phyloP scores from a whole-genome alignment of 2,113 vertebrate genomes.

The Callipepla squamata region DNA sequence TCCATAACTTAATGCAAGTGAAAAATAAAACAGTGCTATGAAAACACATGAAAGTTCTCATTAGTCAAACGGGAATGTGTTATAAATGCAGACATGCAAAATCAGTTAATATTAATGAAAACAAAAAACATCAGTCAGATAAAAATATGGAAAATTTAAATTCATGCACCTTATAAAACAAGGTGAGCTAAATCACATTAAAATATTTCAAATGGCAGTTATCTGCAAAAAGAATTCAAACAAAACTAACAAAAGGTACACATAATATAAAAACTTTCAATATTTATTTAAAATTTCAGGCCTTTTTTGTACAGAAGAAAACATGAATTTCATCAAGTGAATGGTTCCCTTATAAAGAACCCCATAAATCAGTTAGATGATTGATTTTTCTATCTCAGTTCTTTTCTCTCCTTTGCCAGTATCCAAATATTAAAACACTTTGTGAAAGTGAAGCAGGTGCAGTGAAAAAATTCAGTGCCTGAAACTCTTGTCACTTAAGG shows the following conservation, averaged over 20 bases:
- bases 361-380: neutral
- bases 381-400: neutral
- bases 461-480: neutral
- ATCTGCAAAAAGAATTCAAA: neutral
- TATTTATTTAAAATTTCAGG: slow-evolving; percentile 13
- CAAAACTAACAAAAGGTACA: neutral
- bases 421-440: neutral
- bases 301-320: neutral
- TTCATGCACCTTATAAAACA: neutral
- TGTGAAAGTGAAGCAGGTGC: neutral
- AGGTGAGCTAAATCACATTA: neutral
- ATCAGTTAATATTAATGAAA: neutral
- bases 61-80: neutral
- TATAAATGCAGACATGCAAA: neutral
- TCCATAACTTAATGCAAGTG: neutral
- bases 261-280: neutral
- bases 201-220: neutral
- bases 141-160: neutral
- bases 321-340: neutral
- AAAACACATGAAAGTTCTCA: neutral
- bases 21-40: neutral
- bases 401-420: neutral
- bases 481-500: neutral
- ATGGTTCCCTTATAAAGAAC: neutral
- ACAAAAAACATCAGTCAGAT: neutral